Evolutionary conservation across 2,113 vertebrate species (phyloP).

Genomic region (Camelus bactrianus): DNA sequence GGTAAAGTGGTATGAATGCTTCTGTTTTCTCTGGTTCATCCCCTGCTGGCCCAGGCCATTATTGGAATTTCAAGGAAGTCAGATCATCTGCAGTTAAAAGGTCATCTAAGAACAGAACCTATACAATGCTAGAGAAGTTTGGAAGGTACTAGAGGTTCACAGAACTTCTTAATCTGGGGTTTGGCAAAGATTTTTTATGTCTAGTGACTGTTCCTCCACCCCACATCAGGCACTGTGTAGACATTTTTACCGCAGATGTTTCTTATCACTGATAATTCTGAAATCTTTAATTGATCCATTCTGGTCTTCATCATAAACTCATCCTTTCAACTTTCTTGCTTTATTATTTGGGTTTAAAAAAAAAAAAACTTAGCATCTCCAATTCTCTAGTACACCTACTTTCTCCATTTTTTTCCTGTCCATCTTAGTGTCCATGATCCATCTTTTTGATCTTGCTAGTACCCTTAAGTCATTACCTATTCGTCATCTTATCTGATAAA

Average conservation of each 20-base stretch:
- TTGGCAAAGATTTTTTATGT: constrained; percentile 12
- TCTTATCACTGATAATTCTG: background rate
- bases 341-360: background rate
- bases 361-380: background rate
- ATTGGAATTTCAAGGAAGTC: constrained; percentile 3
- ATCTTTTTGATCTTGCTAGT: background rate
- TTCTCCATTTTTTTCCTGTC: background rate
- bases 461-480: background rate
- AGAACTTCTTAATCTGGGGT: background rate
- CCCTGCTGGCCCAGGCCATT: background rate
- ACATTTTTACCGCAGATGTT: background rate
- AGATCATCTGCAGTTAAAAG: background rate
- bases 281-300: constrained; percentile 8
- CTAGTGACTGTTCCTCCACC: background rate
- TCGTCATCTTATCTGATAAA: background rate
- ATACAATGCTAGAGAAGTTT: background rate
- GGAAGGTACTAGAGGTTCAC: background rate
- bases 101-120: background rate
- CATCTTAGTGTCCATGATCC: background rate
- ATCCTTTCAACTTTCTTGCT: background rate
- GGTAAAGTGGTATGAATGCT: background rate
- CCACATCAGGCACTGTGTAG: background rate
- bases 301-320: background rate
- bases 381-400: background rate
- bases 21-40: background rate